These are phyloP conservation scores for Aviceda subcristata DNA, from an alignment of 2,113 vertebrate species.

Conservation along the genomic window DNA sequence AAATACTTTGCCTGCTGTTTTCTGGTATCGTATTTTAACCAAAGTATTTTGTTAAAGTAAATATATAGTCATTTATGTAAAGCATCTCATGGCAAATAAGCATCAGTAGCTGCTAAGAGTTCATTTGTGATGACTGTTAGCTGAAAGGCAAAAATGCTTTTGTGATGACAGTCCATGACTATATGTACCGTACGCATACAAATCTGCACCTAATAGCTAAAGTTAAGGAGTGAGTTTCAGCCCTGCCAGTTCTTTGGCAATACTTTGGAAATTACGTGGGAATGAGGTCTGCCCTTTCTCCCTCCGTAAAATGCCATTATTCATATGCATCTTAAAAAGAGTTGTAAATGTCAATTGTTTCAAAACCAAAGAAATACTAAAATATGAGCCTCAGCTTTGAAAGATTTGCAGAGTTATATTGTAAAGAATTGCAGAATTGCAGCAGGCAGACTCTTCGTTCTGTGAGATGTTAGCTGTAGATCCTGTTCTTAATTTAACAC, in stretches of 20 bases:
- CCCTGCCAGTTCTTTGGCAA: not conserved
- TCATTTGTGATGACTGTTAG: not conserved
- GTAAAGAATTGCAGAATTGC: constrained; percentile 30
- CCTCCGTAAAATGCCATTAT: not conserved
- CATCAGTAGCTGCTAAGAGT: not conserved
- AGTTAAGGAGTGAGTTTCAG: not conserved
- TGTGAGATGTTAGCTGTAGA: constrained; percentile 45
- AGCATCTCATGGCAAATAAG: not conserved
- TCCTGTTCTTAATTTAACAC: constrained; percentile 75
- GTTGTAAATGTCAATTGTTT: not conserved
- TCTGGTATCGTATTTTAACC: not conserved
- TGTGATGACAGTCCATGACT: not conserved
- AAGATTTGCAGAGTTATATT: constrained; percentile 50
- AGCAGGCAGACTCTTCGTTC: constrained; percentile 55
- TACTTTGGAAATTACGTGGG: not conserved
- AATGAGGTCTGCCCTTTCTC: not conserved
- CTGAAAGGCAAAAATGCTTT: not conserved
- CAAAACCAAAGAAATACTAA: constrained; percentile 35
- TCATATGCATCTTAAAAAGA: not conserved
- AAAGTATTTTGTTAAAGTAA: not conserved
- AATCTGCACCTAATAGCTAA: not conserved
- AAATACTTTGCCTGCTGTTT: not conserved
- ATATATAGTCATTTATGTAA: not conserved
- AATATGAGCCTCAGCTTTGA: not conserved
- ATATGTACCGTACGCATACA: not conserved